Evolutionary conservation across 2,888 invertebrate species (phyloP).

Genomic region (Poecilus cupreus): DNA sequence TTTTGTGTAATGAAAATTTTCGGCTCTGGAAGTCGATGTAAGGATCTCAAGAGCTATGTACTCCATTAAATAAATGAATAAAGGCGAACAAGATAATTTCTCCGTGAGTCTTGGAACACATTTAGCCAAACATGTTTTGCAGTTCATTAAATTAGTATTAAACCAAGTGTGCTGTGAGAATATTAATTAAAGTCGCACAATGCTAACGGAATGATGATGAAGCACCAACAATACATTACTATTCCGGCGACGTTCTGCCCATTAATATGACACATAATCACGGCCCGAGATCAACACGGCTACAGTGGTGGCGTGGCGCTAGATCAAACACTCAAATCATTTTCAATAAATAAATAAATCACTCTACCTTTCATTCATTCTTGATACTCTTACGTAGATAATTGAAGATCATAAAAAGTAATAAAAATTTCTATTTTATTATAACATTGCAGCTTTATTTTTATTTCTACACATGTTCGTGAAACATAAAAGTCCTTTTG

Average conservation of each 20-base stretch:
- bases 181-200: constrained; percentile 37
- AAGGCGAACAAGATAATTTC: background rate
- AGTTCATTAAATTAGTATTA: constrained; percentile 46
- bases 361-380: no score
- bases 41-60: no score
- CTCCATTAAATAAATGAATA: no score
- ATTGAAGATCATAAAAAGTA: no score
- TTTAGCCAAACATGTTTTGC: constrained; percentile 22
- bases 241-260: constrained; percentile 26
- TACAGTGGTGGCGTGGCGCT: no score
- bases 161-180: constrained; percentile 4
- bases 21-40: no score
- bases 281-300: background rate
- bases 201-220: constrained; percentile 49
- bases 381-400: no score
- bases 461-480: background rate
- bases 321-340: no score
- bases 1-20: no score
- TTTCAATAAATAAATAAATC: no score
- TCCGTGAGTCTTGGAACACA: background rate
- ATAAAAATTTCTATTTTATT: no score
- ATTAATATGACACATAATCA: constrained; percentile 52
- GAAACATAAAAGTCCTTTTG: background rate
- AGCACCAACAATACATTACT: constrained; percentile 50
- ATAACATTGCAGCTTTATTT: no score